phyloP scores from a whole-genome alignment of 2,797 vertebrate genomes.

The Gallinago nigripennis region DNA sequence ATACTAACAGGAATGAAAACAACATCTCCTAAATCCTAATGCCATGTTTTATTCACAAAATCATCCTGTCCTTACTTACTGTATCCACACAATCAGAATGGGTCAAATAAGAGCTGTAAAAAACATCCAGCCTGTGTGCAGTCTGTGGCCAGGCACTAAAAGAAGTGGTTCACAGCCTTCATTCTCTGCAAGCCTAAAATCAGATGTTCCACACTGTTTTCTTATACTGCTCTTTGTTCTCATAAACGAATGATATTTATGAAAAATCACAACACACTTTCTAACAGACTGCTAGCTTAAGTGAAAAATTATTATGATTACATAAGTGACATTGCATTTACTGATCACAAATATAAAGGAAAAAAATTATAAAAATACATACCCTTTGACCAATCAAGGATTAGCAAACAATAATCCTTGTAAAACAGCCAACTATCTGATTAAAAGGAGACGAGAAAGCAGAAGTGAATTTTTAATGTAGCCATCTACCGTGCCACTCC shows the following conservation, averaged over 20 bases:
- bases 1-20: not conserved
- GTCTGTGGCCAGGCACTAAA: not conserved
- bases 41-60: not conserved
- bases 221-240: not conserved
- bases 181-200: not conserved
- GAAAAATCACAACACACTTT: not conserved
- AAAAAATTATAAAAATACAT: not conserved
- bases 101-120: not conserved
- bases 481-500: not conserved
- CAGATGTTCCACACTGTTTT: not conserved
- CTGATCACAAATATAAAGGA: not conserved
- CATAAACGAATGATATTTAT: not conserved
- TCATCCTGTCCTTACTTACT: not conserved
- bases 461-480: not conserved
- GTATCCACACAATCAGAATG: not conserved
- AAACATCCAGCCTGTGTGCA: not conserved
- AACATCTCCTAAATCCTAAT: not conserved
- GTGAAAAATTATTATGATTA: not conserved
- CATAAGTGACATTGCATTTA: not conserved
- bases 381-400: not conserved
- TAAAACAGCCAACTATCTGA: not conserved
- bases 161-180: not conserved
- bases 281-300: not conserved
- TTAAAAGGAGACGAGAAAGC: not conserved
- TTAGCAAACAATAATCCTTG: not conserved